A percentile compares a stretch with the other conserved stretches of the same genome.
phyloP scores from a whole-genome alignment of 2,888 invertebrate genomes.

The Troides oblongomaculatus region DNA sequence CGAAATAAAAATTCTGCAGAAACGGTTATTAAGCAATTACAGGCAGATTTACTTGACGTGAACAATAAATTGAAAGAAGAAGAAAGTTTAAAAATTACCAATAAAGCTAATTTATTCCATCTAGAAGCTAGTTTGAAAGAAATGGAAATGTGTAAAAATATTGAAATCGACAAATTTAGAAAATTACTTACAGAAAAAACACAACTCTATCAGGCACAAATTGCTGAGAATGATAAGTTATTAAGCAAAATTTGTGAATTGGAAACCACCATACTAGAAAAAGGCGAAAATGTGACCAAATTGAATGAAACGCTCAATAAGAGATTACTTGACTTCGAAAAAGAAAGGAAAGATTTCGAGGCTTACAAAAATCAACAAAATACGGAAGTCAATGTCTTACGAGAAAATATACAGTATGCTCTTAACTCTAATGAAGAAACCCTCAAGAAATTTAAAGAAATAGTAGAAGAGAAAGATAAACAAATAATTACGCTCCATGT shows the following conservation, averaged over 20 bases:
- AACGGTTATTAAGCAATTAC: constrained; percentile 34
- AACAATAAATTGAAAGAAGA: constrained; percentile 37
- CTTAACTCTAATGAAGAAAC: constrained; percentile 56
- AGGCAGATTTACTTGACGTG: constrained; percentile 39
- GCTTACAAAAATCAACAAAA: constrained; percentile 63
- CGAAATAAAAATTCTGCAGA: constrained; percentile 38
- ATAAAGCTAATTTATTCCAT: constrained; percentile 38
- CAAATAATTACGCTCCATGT: constrained; percentile 60
- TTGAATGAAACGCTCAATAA: constrained; percentile 41
- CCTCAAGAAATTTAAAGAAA: constrained; percentile 51
- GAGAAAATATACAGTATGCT: constrained; percentile 66
- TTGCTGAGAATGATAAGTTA: constrained; percentile 40
- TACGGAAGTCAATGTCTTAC: constrained; percentile 54
- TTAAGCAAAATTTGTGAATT: constrained; percentile 41
- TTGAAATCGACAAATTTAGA: constrained; percentile 42
- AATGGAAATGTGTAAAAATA: constrained; percentile 23
- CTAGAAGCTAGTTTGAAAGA: constrained; percentile 37
- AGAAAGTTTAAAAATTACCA: constrained; percentile 40
- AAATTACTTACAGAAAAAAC: constrained; percentile 42
- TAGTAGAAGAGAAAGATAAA: constrained; percentile 57
- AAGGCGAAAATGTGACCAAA: constrained; percentile 43
- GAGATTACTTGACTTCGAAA: constrained; percentile 40
- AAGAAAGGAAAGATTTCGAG: constrained; percentile 65
- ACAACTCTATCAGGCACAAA: constrained; percentile 40
- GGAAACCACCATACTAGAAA: constrained; percentile 39